These are phyloP conservation scores for Hipposideros armiger DNA, from an alignment of 2,113 vertebrate species.

Conservation along the genomic window DNA sequence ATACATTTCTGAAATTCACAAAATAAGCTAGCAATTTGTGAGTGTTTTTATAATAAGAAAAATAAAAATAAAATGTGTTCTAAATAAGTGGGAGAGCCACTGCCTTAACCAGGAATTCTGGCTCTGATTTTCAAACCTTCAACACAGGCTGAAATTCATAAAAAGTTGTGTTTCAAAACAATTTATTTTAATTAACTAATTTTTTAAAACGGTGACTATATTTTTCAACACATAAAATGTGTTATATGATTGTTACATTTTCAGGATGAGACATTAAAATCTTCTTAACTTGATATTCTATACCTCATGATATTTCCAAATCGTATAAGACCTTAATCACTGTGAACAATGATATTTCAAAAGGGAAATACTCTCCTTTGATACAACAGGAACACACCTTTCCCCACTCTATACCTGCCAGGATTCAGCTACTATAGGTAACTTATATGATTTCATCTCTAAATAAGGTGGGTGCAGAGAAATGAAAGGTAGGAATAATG, in stretches of 20 bases:
- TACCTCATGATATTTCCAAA: not conserved
- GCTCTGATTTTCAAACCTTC: not conserved
- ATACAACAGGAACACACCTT: not conserved
- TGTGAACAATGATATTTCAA: not conserved
- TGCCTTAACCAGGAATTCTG: not conserved
- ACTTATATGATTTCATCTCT: not conserved
- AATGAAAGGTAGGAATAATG: not conserved
- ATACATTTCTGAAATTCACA: not conserved
- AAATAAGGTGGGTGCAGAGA: not conserved
- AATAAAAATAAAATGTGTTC: not conserved
- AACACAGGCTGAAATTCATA: not conserved
- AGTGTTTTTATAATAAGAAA: not conserved
- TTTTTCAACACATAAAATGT: conserved; percentile 3
- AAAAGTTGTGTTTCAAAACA: not conserved
- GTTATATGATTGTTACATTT: not conserved
- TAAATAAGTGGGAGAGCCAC: not conserved
- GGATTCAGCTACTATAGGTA: not conserved
- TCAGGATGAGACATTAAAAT: not conserved
- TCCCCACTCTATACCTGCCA: not conserved
- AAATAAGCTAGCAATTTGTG: not conserved
- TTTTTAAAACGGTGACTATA: not conserved
- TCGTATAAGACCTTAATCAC: not conserved
- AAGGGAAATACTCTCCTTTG: not conserved
- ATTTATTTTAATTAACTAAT: not conserved
- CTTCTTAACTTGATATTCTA: not conserved